phyloP scores from a whole-genome alignment of 2,113 vertebrate species.

The Istiophorus platypterus region DNA sequence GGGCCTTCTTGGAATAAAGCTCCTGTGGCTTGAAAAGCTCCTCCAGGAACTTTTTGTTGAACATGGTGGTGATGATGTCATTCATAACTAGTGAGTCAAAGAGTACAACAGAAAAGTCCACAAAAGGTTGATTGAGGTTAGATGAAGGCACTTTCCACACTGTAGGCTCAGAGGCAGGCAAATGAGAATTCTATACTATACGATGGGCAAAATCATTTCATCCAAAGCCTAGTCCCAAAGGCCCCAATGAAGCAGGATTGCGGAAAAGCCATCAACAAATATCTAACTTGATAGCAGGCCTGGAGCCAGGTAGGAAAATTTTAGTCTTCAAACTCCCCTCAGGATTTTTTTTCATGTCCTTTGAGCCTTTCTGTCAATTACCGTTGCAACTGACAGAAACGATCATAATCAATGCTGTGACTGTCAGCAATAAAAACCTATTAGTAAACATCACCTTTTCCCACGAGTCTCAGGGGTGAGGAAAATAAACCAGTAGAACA shows the following conservation, averaged over 20 bases:
- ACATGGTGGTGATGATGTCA: constrained; percentile 99
- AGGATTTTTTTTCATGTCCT: not conserved
- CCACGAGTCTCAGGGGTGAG: not conserved
- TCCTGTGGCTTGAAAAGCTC: constrained; percentile 98
- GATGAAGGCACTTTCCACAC: not conserved
- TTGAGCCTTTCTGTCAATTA: not conserved
- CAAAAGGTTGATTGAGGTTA: constrained; percentile 8
- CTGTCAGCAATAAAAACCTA: not conserved
- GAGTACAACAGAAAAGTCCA: constrained; percentile 46
- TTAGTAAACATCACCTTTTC: not conserved
- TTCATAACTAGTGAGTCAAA: constrained; percentile 91
- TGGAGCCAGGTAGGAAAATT: not conserved
- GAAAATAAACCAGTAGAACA: not conserved
- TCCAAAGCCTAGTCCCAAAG: constrained; percentile 34
- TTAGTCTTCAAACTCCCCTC: not conserved
- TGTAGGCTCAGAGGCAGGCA: constrained; percentile 38
- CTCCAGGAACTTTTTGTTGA: constrained; percentile 96
- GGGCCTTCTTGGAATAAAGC: constrained; percentile 96
- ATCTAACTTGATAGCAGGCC: constrained; percentile 13
- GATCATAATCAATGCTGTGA: not conserved
- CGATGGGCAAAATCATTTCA: not conserved
- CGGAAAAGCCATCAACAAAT: constrained; percentile 26
- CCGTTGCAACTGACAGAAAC: not conserved
- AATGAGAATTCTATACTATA: constrained; percentile 32
- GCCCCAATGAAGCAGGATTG: constrained; percentile 61